Conservation (phyloP, 2,113 vertebrate species). For the Telmatochromis sp. region DNA sequence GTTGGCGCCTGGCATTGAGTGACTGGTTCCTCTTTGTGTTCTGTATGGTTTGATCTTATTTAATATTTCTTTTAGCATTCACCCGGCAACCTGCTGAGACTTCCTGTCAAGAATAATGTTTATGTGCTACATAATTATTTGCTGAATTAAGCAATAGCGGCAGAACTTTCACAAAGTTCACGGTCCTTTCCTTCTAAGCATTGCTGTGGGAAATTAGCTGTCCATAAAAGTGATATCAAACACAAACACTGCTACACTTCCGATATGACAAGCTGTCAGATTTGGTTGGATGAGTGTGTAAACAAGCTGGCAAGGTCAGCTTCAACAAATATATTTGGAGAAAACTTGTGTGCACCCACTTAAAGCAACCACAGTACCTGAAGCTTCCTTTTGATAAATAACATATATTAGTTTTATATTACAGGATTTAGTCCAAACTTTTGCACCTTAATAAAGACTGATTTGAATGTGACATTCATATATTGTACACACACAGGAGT, state of each 20-base stretch:
- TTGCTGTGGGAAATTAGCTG: not conserved
- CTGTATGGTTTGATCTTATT: not conserved
- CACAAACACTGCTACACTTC: not conserved
- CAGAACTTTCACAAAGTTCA: not conserved
- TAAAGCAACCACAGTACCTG: not conserved
- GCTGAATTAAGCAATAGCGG: not conserved
- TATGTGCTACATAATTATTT: not conserved
- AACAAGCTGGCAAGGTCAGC: not conserved
- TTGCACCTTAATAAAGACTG: not conserved
- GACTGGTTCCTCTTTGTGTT: not conserved
- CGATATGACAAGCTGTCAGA: not conserved
- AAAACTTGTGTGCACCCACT: not conserved
- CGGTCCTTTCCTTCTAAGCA: not conserved
- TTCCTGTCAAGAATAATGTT: not conserved
- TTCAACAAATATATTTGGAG: not conserved
- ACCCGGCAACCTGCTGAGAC: not conserved
- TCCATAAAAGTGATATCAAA: not conserved
- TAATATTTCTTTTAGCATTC: not conserved
- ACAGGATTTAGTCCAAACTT: not conserved
- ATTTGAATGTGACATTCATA: not conserved
- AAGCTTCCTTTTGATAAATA: not conserved
- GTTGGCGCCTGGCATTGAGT: not conserved
- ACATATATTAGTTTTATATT: not conserved
- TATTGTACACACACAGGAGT: not conserved
- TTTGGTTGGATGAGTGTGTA: not conserved